Evolutionary conservation across 2,888 invertebrate genomes (phyloP), one percentile per base, ranked within the genome.

Genomic region (Oligia fasciuncula): DNA sequence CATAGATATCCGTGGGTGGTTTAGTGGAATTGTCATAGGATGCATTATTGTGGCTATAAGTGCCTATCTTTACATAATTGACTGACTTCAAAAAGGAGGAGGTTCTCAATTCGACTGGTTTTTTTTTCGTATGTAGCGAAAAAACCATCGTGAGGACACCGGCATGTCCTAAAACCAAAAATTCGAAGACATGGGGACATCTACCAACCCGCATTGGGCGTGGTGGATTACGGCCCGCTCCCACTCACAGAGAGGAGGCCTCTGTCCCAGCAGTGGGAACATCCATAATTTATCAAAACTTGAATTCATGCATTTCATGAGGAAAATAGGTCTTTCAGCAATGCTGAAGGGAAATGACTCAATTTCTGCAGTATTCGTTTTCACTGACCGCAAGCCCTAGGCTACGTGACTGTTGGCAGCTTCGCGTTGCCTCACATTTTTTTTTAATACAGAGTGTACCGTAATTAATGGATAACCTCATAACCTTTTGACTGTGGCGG

Each of bases 321-420:
- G 72, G 72, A 49, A 49, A 72, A 60, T n/a, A 9, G 13, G 4
- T n/a, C 13, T 9, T 35, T 4, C 13, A 17, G 5, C 0, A 46
- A 19, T 49, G 14, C 35, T 43, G 1, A 35, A 40, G 2, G 23
- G 65, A 17, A 19, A 63, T 76, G 66, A 77, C 11, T 77, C 76
- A 60, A 77, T 23, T 35, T 68, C 29, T 43, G 49, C 4, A 23
- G 29, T 4, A 29, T 49, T 17, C 6, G 29, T 29, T 60, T 49
- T 9, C 49, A 4, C 49, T 29, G 23, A 76, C 49, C 66, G n/a
- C 66, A 29, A 75, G 23, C 0, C 11, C 51, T 77, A 60, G 4
- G n/a, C n/a, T 60, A 77, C 77, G 77, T 77, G 77, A 77, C 77
- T 9, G 2, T 17, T 2, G 51, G 23, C 77, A 68, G 77, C 23